phyloP scores from a whole-genome alignment of 1,140 invertebrate genomes.

The Drosophila virilis region DNA sequence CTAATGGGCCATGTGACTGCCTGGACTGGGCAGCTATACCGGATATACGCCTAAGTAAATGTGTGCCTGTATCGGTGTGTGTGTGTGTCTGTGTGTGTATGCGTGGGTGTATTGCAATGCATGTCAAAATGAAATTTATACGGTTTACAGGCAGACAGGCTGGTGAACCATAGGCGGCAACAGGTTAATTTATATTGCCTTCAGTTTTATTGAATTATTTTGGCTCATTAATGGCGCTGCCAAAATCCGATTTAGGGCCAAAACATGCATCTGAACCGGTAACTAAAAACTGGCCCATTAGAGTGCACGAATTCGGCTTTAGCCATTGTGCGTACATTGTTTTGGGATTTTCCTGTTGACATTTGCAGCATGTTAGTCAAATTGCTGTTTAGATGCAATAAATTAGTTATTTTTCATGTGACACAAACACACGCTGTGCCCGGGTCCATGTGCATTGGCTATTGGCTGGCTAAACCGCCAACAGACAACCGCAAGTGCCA shows the following conservation, averaged over 20 bases:
- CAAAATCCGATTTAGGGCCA: conserved; percentile 59
- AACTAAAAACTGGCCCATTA: not conserved
- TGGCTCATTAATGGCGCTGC: conserved; percentile 71
- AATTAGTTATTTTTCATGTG: conserved; percentile 43
- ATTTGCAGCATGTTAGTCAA: conserved; percentile 69
- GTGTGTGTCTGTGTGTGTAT: not conserved
- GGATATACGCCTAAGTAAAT: conserved; percentile 36
- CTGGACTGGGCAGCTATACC: conserved; percentile 54
- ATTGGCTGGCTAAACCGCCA: conserved; percentile 26
- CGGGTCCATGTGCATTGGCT: conserved; percentile 12
- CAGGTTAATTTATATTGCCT: conserved; percentile 80
- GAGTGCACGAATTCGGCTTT: not conserved
- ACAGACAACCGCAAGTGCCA: conserved; percentile 51
- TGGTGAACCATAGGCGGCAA: conserved; percentile 42
- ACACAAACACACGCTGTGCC: conserved; percentile 2
- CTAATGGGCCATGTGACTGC: conserved; percentile 77
- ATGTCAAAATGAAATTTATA: conserved; percentile 70
- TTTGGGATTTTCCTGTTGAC: conserved; percentile 35
- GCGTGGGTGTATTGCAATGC: conserved; percentile 52
- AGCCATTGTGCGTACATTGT: conserved; percentile 35
- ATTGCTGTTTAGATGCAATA: conserved; percentile 46
- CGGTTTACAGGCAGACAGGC: not conserved
- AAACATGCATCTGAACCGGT: conserved; percentile 10
- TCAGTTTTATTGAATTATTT: conserved; percentile 80
- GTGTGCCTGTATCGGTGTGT: conserved; percentile 25